Evolutionary conservation across 1,140 invertebrate species (phyloP).

Genomic region (Drosophila ficusphila): DNA sequence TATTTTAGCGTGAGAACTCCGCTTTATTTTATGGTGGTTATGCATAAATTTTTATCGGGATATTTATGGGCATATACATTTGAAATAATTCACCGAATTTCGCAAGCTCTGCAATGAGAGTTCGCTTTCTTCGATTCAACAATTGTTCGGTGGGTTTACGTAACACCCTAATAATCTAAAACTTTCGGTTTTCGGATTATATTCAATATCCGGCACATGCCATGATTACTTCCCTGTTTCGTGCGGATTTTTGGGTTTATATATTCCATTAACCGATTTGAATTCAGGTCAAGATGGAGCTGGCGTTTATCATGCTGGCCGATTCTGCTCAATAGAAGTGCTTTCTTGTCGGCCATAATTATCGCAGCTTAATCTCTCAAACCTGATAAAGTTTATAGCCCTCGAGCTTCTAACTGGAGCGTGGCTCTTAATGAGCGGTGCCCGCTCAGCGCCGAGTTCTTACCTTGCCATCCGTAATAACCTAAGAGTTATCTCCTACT

Average conservation of each 20-base stretch:
- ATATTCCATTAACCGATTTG: too few relatives aligned
- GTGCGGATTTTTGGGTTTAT: not conserved
- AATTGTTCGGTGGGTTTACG: slow-evolving; percentile 25
- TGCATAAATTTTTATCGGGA: slow-evolving; percentile 23
- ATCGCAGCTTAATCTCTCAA: slow-evolving; percentile 18
- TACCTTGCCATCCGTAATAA: slow-evolving; percentile 15
- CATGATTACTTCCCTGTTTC: slow-evolving; percentile 11
- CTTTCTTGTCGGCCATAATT: slow-evolving; percentile 43
- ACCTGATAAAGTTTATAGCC: slow-evolving; percentile 42
- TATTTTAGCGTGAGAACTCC: slow-evolving; percentile 63
- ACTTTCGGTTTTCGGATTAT: slow-evolving; percentile 32
- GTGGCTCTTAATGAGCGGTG: slow-evolving; percentile 62
- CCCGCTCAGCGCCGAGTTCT: slow-evolving; percentile 16
- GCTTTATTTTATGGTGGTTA: slow-evolving; percentile 42
- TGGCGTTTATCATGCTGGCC: slow-evolving; percentile 8
- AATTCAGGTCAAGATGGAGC: slow-evolving; percentile 7
- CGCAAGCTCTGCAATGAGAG: slow-evolving; percentile 8
- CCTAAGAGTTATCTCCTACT: slow-evolving; percentile 12
- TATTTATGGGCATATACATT: slow-evolving; percentile 35
- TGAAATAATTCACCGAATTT: slow-evolving; percentile 38
- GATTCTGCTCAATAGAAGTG: slow-evolving; percentile 44
- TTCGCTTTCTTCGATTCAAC: slow-evolving; percentile 43
- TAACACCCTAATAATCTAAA: slow-evolving; percentile 23
- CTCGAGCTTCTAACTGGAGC: slow-evolving; percentile 62
- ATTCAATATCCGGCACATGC: slow-evolving; percentile 40